Percentiles rank a stretch among this genome's conserved stretches.
Conservation (phyloP, 2,113 vertebrate genomes). For the Beaufortia kweichowensis region DNA sequence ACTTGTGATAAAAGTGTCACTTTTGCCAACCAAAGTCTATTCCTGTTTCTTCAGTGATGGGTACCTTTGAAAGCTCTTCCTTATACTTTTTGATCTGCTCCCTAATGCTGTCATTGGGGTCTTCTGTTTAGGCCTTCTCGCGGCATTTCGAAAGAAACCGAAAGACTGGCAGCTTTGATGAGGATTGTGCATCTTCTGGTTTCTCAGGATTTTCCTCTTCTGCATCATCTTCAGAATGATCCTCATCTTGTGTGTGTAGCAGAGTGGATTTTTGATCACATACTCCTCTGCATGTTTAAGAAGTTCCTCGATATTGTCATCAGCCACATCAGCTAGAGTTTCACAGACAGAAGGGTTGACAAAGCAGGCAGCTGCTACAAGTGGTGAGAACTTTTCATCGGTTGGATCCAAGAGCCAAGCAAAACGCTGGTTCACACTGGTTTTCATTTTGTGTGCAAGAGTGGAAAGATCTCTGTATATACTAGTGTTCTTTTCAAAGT, state of each 20-base stretch:
- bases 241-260: too few species aligned
- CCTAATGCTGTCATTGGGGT: constrained; percentile 28
- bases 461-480: too few species aligned
- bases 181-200: constrained; percentile 30
- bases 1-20: constrained; percentile 6
- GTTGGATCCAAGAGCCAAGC: constrained; percentile 39
- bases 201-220: constrained; percentile 26
- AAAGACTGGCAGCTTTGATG: constrained; percentile 33
- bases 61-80: constrained; percentile 45
- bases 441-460: too few species aligned
- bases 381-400: constrained; percentile 29
- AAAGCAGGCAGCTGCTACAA: constrained; percentile 42
- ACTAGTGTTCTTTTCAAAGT: too few species aligned
- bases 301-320: constrained; percentile 43
- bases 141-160: constrained; percentile 32
- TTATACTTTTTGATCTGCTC: constrained; percentile 47
- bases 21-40: constrained; percentile 43
- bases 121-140: constrained; percentile 34
- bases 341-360: constrained; percentile 44
- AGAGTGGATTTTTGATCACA: constrained; percentile 38
- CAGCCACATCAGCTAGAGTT: constrained; percentile 37
- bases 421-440: constrained; percentile 31
- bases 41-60: constrained; percentile 35
- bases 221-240: constrained; percentile 40
- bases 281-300: constrained; percentile 45